Base-by-base conservation (phyloP, 2,888 invertebrate genomes). In the Campopleginae sp. region DNA sequence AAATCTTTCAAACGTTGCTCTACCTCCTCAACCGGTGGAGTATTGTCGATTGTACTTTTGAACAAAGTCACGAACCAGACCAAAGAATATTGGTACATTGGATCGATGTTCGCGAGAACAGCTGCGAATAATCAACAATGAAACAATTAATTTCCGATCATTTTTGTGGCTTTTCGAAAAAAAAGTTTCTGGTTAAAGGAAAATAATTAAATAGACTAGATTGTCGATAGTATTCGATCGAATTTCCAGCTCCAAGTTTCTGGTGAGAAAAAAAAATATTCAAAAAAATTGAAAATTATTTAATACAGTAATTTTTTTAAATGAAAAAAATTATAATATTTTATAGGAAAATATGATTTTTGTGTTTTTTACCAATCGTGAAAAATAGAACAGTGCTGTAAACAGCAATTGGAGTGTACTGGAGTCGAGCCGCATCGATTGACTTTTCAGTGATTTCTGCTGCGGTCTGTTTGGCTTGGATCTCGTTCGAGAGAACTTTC, bases 1-100 rank as follows among this genome's bases (percentile, higher is more conserved):
- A 99, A 94, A 93, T 97, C 97, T 75, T 94, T 94, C 44, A 98
- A 94, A 79, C 98, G 95, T 87, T 96, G 95, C 0, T 94, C 94
- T 23, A 99, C 96, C 87, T 98, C 96, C 88, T 98, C 98, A 23
- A 96, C 96, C 89, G 96, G 96, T 88, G 97, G 97, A 0, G 98
- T 97, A 89, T 97, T 97, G 89, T 98, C 98, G 84, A 99, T 98
- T 54, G 98, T 96, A 44, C 96, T 95, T 88, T 96, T 96, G 94
- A 97, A 99, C 70, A 99, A 95, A 89, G 97, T 97, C 91, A 99
- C 97, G 94, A 98, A 99, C 99, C 99, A 99, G 2, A 96, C 96
- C 89, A 99, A 94, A 0, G 98, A 99, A 93, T 98, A 99, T 93
- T 99, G 98, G 94, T 99, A 99, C 98, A 99, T 99, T 6, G 98